Base-by-base conservation (phyloP, 2,888 invertebrate species). In the Agrilus cyanescens region DNA sequence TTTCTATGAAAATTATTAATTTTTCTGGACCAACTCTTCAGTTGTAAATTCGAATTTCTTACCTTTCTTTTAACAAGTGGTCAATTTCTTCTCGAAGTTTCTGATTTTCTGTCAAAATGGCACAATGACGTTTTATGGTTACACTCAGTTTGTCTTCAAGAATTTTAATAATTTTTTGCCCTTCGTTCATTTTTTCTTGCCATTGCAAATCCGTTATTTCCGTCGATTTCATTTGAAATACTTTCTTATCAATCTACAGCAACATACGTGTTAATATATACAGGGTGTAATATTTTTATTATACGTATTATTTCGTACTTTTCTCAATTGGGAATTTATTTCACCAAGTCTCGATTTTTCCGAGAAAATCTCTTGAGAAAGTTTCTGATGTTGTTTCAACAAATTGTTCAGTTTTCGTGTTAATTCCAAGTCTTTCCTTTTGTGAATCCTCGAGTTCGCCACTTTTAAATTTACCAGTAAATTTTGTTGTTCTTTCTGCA, bases 31-130 rank as follows among this genome's bases (percentile, higher is more conserved):
- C 10, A 10, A 31, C 10, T 12, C n/a, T 31, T 12, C 10, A n/a
- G n/a, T 12, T n/a, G n/a, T 10, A 31, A 31, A 31, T 31, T 33
- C 8, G 10, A 18, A n/a, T 16, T 15, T 42, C 49, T 58, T 57
- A 78, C 81, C 82, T 75, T 65, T 91, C 90, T 47, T 83, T 79
- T 1, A 93, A 64, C 51, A 90, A 72, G 49, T 84, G 78, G 57
- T 91, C 85, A 38, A 94, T 90, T 55, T 85, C 82, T 10, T 80
- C 73, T 16, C 91, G 69, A 56, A 88, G 70, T 52, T 72, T 73
- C 41, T 75, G 72, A 61, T 89, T 90, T 46, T 82, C 79, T 3
- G 82, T 75, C 46, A 86, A 74, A 14, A 85, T 78, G 4, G 74
- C 70, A 62, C 86, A 85, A 61, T 85, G 86, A 56, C 80, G 79